A percentile compares a stretch with the other conserved stretches of the same genome.
These are phyloP conservation scores for Pyrocephalus nanus DNA, from an alignment of 2,797 vertebrate genomes.

Conservation along the genomic window DNA sequence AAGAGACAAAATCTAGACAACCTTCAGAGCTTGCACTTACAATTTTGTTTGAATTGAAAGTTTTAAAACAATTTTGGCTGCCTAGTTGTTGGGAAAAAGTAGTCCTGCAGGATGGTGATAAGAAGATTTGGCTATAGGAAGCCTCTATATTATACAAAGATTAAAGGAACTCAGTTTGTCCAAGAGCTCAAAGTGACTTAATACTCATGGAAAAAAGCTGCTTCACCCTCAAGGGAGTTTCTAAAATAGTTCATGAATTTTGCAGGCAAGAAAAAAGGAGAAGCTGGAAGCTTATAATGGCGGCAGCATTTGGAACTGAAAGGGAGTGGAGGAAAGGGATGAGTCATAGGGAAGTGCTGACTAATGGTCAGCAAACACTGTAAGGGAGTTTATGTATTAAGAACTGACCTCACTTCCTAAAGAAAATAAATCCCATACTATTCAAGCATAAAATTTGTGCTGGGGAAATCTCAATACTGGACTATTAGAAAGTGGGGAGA, in stretches of 20 bases:
- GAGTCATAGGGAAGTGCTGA: conserved; percentile 45
- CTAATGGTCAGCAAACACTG: conserved; percentile 33
- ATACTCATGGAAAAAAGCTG: not conserved
- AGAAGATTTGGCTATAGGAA: not conserved
- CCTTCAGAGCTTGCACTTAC: not conserved
- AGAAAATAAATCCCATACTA: not conserved
- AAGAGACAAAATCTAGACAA: not conserved
- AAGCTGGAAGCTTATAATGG: not conserved
- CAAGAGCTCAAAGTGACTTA: not conserved
- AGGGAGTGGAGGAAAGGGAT: conserved; percentile 41
- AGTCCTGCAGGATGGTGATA: not conserved
- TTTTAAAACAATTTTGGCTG: not conserved
- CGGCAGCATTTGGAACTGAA: not conserved
- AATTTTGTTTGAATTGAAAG: not conserved
- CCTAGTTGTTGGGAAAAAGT: not conserved
- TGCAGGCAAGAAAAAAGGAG: not conserved
- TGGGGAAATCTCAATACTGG: not conserved
- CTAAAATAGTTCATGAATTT: not conserved
- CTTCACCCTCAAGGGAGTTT: not conserved
- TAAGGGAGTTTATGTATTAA: not conserved
- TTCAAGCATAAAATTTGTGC: not conserved
- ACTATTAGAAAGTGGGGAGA: not conserved
- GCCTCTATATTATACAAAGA: not conserved
- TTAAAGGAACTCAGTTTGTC: not conserved
- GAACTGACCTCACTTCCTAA: not conserved